Base-by-base conservation (phyloP, 2,113 vertebrate genomes). In the Phaetusa simplex region DNA sequence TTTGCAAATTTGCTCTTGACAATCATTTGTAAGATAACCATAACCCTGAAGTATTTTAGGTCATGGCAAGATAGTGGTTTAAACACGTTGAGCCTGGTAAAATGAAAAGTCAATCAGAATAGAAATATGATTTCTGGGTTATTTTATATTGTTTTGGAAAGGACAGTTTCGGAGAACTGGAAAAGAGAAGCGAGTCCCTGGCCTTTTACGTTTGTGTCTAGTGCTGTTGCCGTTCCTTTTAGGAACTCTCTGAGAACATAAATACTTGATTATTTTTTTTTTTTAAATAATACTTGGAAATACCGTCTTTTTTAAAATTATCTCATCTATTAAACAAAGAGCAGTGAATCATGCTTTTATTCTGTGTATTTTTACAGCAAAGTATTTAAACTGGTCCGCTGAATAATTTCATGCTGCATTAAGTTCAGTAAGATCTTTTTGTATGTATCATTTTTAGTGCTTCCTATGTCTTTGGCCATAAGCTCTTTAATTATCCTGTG, bases 381-480 rank as follows among this genome's bases (percentile, higher is more conserved):
- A 92, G 93, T 79, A 92, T 95, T 97, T 97, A 97, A 97, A 95
- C 78, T 4, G 6, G 62, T 89, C 93, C 3, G 8, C 93, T 96
- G 95, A 90, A 96, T 97, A 98, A 97, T 97, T 97, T 97, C 97
- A 97, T 88, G 97, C 87, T 86, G 91, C 93, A 88, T 98, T 97
- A 97, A 96, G 56, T 97, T 97, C 80, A 56, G 85, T 66, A 82
- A 91, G 93, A 94, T 97, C 92, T 95, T 92, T 73, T 53, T 8
- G 1, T 69, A 93, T 97, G 93, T 90, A 96, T 97, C 92, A 97
- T 96, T 97, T 98, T 97, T 97, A 98, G 67, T 95, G 93, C 95
- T 97, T 97, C 76, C 81, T 97, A 42, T 96, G 93, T 98, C 94
- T 96, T 90, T 14, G 52, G 67, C 87, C 83, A 86, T 96, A 95